Evolutionary conservation across 2,797 vertebrate genomes (phyloP).

Genomic region (Rhinichthys osculus): DNA sequence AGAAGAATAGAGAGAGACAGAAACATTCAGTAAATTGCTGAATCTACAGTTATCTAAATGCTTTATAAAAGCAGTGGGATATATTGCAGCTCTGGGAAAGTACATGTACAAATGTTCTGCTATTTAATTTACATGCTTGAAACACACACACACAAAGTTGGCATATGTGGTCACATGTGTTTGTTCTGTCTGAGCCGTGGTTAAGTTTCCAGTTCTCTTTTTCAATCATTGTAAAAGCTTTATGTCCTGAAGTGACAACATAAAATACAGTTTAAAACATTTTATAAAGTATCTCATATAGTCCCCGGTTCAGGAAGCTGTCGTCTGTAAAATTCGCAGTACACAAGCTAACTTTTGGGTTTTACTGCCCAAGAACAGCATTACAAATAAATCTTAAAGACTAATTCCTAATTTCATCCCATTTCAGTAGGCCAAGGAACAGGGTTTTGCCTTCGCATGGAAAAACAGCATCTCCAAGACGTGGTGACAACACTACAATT

Average conservation of each 20-base stretch:
- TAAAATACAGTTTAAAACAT: background rate
- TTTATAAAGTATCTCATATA: background rate
- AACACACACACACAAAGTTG: background rate
- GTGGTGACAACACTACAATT: background rate
- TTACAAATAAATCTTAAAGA: background rate
- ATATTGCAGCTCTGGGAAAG: background rate
- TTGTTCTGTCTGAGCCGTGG: background rate
- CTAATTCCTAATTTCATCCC: background rate
- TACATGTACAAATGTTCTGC: background rate
- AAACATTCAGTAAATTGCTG: conserved; percentile 17
- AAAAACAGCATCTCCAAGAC: background rate
- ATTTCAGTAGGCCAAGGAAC: background rate
- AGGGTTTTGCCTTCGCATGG: background rate
- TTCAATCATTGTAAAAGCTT: background rate
- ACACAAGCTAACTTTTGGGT: background rate
- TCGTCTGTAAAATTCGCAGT: background rate
- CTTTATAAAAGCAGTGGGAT: background rate
- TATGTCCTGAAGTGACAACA: background rate
- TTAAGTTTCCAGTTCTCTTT: background rate
- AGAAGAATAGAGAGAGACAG: conserved; percentile 1
- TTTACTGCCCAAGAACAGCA: background rate
- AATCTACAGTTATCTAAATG: background rate
- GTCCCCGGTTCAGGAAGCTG: background rate
- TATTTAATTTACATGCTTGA: background rate
- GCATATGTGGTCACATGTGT: background rate